A percentile compares a stretch with the other conserved stretches of the same genome.
Evolutionary conservation across 2,797 vertebrate species (phyloP).

Genomic region (Psittacula echo): DNA sequence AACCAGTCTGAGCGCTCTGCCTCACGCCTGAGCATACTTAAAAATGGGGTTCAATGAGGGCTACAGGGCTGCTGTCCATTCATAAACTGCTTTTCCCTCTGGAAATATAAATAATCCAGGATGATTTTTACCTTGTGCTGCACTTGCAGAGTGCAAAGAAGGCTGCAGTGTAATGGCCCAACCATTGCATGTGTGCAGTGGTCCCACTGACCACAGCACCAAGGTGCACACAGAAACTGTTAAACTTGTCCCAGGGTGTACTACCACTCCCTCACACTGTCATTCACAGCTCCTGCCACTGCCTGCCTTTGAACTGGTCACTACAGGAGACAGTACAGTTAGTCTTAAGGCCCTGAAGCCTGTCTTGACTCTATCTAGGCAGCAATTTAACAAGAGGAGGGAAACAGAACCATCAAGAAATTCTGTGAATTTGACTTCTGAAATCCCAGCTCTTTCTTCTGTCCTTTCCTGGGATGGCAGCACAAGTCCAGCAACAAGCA

Average conservation of each 20-base stretch:
- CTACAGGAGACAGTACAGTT: not conserved
- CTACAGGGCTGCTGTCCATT: not conserved
- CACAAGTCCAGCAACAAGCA: not conserved
- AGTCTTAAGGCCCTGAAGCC: not conserved
- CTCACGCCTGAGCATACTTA: not conserved
- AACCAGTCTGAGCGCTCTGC: not conserved
- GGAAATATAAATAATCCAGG: not conserved
- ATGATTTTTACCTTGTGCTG: not conserved
- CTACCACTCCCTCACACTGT: not conserved
- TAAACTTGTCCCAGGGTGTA: not conserved
- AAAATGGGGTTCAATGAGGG: not conserved
- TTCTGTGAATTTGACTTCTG: not conserved
- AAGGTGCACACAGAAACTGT: too few species aligned
- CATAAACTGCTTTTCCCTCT: not conserved
- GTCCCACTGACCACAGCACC: not conserved
- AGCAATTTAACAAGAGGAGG: not conserved
- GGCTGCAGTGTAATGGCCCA: not conserved
- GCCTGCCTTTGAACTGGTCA: not conserved
- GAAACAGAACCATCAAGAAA: not conserved
- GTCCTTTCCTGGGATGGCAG: not conserved
- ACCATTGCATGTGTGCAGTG: fast-evolving
- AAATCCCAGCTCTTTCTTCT: not conserved
- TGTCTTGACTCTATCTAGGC: not conserved
- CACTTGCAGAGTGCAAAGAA: not conserved
- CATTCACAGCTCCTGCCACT: not conserved